phyloP scores from a whole-genome alignment of 2,797 vertebrate species.

The Enoplosus armatus region DNA sequence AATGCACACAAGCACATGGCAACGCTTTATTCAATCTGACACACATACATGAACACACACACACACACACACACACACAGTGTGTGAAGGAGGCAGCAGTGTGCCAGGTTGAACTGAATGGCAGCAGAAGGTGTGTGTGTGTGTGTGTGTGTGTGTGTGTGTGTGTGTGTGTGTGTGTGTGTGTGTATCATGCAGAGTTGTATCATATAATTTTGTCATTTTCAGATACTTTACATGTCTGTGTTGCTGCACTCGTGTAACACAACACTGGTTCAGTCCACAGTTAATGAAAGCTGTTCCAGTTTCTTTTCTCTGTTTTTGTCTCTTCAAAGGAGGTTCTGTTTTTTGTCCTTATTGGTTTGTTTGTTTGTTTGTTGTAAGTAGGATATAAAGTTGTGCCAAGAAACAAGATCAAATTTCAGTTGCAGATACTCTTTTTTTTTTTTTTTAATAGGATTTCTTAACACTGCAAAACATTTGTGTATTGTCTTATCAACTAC shows the following conservation, averaged over 20 bases:
- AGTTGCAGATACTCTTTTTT: too few species aligned
- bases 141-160: too few species aligned
- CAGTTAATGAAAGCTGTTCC: constrained; percentile 4
- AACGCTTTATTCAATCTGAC: constrained; percentile 52
- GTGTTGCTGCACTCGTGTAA: not conserved
- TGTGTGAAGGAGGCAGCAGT: constrained; percentile 27
- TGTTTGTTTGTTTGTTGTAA: constrained; percentile 2
- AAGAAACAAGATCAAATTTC: not conserved
- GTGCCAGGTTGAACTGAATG: constrained; percentile 3
- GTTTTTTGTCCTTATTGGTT: constrained; percentile 2
- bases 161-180: too few species aligned
- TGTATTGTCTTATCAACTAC: not conserved
- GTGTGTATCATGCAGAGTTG: not conserved
- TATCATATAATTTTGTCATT: not conserved
- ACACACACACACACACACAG: constrained; percentile 21
- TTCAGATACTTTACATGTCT: not conserved
- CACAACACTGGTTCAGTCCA: not conserved
- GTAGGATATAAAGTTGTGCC: not conserved
- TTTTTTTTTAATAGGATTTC: not conserved
- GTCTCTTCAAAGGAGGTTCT: not conserved
- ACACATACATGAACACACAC: constrained; percentile 25
- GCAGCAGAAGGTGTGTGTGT: not conserved
- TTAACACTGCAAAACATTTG: not conserved
- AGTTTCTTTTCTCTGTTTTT: not conserved
- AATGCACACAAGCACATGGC: constrained; percentile 47